These are phyloP conservation scores for Antheraea yamamai DNA, from an alignment of 2,888 invertebrate genomes.

Conservation along the genomic window DNA sequence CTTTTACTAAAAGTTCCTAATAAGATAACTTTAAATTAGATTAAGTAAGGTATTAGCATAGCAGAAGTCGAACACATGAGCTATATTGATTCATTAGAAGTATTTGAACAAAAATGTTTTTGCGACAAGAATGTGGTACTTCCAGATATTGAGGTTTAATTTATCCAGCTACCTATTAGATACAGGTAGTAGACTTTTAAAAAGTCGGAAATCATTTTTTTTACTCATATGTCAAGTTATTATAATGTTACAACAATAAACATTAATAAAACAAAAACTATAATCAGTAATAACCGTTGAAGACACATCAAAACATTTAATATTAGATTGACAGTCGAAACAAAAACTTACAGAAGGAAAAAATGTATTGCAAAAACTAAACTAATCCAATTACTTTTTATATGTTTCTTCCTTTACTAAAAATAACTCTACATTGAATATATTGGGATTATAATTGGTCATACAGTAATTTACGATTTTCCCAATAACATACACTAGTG, in stretches of 20 bases:
- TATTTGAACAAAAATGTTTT: neutral
- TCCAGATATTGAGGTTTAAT: neutral
- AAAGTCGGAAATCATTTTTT: neutral
- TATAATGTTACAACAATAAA: neutral
- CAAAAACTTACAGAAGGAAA: slow-evolving; percentile 2
- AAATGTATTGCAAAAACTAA: neutral
- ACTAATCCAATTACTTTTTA: slow-evolving; percentile 4
- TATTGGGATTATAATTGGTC: neutral
- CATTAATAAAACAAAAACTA: neutral
- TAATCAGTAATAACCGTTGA: neutral
- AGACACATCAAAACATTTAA: neutral
- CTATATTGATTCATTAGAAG: neutral
- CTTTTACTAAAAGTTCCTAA: no score
- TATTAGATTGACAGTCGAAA: neutral
- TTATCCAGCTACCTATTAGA: neutral
- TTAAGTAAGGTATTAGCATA: no score
- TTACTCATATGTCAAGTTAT: neutral
- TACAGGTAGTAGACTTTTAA: neutral
- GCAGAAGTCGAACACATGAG: neutral
- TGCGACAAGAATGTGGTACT: neutral
- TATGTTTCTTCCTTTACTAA: neutral
- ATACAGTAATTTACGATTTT: neutral
- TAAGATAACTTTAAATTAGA: no score
- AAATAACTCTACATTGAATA: neutral
- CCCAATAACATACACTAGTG: neutral